phyloP scores from a whole-genome alignment of 1,140 invertebrate species.

The Drosophila albomicans region DNA sequence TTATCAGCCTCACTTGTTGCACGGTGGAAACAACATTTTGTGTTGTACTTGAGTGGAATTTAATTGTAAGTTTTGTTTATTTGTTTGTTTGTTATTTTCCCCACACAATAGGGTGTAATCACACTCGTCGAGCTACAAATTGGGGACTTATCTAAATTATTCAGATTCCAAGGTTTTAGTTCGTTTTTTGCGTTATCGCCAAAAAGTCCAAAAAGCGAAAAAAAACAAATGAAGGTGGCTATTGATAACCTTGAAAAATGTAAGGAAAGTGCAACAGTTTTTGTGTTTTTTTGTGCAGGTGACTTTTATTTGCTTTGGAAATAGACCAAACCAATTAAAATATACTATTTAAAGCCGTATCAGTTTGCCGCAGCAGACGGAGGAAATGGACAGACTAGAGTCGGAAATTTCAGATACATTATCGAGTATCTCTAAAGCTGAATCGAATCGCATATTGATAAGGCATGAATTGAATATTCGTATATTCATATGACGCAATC shows the following conservation, averaged over 20 bases:
- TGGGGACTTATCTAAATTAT: slow-evolving; percentile 13
- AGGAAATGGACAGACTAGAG: not conserved
- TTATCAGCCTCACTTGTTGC: slow-evolving; percentile 14
- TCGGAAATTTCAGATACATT: slow-evolving; percentile 1
- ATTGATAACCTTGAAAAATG: slow-evolving; percentile 1
- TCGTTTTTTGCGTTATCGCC: not conserved
- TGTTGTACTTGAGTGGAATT: slow-evolving; percentile 9
- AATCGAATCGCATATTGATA: not conserved
- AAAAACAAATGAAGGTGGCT: slow-evolving; percentile 7
- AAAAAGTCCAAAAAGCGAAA: not conserved
- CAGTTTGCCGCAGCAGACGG: not conserved
- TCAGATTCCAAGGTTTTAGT: slow-evolving; percentile 6
- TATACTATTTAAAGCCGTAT: slow-evolving; percentile 1
- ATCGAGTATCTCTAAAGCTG: not conserved
- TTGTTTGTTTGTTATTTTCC: not conserved
- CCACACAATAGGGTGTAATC: slow-evolving; percentile 3
- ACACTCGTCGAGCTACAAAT: slow-evolving; percentile 10
- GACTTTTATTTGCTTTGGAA: not conserved
- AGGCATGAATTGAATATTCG: not conserved
- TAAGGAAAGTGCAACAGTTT: slow-evolving; percentile 10
- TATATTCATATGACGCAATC: slow-evolving; percentile 1
- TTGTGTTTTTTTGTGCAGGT: not conserved
- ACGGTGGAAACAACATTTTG: slow-evolving; percentile 14
- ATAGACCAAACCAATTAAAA: slow-evolving; percentile 3
- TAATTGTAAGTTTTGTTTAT: slow-evolving; percentile 4